Conservation (phyloP, 1,140 invertebrate genomes). For the Orchesella cincta region DNA sequence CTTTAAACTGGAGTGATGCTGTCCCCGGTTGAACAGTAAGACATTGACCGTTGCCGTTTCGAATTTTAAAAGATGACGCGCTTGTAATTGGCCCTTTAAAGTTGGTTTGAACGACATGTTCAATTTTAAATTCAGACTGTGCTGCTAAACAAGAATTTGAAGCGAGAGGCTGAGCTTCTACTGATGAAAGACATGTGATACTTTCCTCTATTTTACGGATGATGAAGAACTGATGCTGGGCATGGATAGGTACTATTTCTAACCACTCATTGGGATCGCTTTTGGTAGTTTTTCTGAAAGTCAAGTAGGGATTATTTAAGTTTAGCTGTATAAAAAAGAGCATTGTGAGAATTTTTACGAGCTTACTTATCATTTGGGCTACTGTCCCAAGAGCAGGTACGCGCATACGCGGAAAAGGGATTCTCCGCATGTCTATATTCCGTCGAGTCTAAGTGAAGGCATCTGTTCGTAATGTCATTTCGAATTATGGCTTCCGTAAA, state of each 20-base stretch:
- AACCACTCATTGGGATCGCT: neutral
- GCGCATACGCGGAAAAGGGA: neutral
- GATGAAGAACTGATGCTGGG: neutral
- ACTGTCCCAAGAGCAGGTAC: neutral
- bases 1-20: neutral
- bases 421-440: neutral
- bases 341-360: neutral
- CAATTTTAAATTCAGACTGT: neutral
- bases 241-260: neutral
- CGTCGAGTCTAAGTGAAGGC: neutral
- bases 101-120: neutral
- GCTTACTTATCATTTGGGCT: neutral
- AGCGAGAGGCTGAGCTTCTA: neutral
- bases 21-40: neutral
- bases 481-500: neutral
- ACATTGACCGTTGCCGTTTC: neutral
- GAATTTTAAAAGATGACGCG: neutral
- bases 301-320: neutral
- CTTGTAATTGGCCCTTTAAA: neutral
- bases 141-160: neutral
- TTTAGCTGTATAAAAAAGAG: neutral
- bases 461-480: conserved; percentile 5
- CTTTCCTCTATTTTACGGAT: neutral
- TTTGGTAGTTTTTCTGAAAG: neutral
- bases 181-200: neutral